phyloP scores from a whole-genome alignment of 2,797 vertebrate genomes.

The Lacerta bilineata region DNA sequence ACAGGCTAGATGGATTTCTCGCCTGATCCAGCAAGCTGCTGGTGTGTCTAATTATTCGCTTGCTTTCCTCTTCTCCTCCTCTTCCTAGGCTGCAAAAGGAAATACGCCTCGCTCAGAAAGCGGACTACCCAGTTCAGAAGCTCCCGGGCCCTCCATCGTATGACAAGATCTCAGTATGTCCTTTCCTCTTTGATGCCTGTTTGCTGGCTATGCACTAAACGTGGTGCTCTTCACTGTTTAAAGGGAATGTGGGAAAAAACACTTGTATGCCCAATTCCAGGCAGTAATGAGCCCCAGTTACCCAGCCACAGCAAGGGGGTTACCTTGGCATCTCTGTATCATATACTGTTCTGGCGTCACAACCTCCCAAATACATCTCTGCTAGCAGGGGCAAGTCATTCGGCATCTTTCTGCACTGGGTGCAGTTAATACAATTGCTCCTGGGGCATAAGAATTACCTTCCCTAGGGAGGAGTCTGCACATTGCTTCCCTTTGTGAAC shows the following conservation, averaged over 20 bases:
- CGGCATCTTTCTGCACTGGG: background rate
- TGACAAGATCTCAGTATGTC: conserved; percentile 84
- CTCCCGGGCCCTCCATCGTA: conserved; percentile 78
- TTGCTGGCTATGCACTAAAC: background rate
- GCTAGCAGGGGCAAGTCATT: no score
- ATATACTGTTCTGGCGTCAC: background rate
- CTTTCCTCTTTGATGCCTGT: no score
- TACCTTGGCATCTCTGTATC: background rate
- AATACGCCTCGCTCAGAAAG: conserved; percentile 85
- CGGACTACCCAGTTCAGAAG: conserved; percentile 84
- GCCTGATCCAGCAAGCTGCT: background rate
- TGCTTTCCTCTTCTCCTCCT: accelerated
- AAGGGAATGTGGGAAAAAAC: no score
- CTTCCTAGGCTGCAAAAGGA: conserved; percentile 86
- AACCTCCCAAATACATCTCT: background rate
- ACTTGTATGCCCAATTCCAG: background rate
- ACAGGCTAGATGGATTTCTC: no score
- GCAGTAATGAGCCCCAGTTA: no score
- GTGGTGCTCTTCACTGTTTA: background rate
- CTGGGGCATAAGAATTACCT: background rate
- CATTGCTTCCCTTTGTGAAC: background rate
- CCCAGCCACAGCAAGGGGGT: background rate
- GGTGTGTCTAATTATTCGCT: background rate
- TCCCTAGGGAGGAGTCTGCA: background rate
- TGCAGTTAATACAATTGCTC: background rate